A percentile compares a stretch with the other conserved stretches of the same genome.
Conservation (phyloP, 2,113 vertebrate species). For the Ammodytes dubius region DNA sequence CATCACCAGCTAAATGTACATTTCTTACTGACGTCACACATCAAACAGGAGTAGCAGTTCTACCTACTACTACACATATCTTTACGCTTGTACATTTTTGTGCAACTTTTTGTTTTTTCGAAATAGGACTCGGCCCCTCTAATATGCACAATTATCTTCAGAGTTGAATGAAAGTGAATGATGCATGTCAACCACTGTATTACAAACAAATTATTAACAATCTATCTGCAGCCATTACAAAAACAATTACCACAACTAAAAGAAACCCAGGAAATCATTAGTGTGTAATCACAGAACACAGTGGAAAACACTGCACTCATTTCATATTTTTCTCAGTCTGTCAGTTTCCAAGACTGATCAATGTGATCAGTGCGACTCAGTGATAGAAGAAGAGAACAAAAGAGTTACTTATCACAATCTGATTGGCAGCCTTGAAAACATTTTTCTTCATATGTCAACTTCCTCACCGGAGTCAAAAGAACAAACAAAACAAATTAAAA, state of each 20-base stretch:
- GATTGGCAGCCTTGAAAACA: conserved; percentile 91
- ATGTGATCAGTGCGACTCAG: conserved; percentile 98
- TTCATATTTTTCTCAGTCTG: conserved; percentile 80
- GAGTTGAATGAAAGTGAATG: conserved; percentile 92
- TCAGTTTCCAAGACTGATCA: conserved; percentile 94
- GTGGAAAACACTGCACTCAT: conserved; percentile 97
- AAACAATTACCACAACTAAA: conserved; percentile 85
- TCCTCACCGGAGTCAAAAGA: conserved; percentile 88
- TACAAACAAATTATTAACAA: conserved; percentile 95
- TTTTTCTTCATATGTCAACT: conserved; percentile 71
- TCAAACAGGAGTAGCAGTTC: conserved; percentile 95
- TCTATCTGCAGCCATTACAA: conserved; percentile 88
- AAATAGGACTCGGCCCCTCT: conserved; percentile 89
- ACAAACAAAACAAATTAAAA: conserved; percentile 70
- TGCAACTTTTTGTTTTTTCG: conserved; percentile 91
- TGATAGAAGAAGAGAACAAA: conserved; percentile 76
- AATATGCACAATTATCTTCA: conserved; percentile 93
- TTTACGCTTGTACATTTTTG: conserved; percentile 96
- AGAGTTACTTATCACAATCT: conserved; percentile 88
- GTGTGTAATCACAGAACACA: conserved; percentile 92
- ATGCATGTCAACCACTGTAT: conserved; percentile 93
- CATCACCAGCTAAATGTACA: conserved; percentile 99
- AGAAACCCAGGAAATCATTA: conserved; percentile 87
- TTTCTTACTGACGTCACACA: conserved; percentile 99
- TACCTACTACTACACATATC: conserved; percentile 97